Conservation (phyloP, 2,888 invertebrate species). For the Rotaria magnacalcarata region DNA sequence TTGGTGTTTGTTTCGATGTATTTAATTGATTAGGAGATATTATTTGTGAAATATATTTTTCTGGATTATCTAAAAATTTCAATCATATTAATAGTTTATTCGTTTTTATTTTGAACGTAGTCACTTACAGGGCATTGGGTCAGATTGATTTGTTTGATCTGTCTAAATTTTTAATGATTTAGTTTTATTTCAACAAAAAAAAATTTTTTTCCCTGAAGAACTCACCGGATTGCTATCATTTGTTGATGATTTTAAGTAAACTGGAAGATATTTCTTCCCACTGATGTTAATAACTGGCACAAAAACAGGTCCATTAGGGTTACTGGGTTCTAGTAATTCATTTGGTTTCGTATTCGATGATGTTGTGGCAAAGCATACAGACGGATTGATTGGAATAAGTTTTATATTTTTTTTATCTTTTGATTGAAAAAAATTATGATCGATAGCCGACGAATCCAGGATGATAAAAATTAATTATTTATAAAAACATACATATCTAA, state of each 20-base stretch:
- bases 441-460: background rate
- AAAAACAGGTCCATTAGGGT: constrained; percentile 17
- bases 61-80: background rate
- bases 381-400: constrained; percentile 24
- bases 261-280: constrained; percentile 9
- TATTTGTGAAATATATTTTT: background rate
- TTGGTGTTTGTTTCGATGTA: background rate
- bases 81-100: background rate
- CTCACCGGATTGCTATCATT: background rate
- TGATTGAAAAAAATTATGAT: background rate
- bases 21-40: background rate
- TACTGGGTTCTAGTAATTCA: background rate
- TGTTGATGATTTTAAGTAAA: background rate
- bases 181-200: no score
- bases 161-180: no score
- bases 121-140: background rate
- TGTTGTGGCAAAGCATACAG: constrained; percentile 19
- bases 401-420: constrained; percentile 13
- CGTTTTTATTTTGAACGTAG: background rate
- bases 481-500: background rate
- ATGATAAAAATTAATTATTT: background rate
- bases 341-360: background rate
- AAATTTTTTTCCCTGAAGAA: no score
- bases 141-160: background rate
- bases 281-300: constrained; percentile 27